Conservation (phyloP, 2,888 invertebrate genomes). For the Drosophila longiperda region DNA sequence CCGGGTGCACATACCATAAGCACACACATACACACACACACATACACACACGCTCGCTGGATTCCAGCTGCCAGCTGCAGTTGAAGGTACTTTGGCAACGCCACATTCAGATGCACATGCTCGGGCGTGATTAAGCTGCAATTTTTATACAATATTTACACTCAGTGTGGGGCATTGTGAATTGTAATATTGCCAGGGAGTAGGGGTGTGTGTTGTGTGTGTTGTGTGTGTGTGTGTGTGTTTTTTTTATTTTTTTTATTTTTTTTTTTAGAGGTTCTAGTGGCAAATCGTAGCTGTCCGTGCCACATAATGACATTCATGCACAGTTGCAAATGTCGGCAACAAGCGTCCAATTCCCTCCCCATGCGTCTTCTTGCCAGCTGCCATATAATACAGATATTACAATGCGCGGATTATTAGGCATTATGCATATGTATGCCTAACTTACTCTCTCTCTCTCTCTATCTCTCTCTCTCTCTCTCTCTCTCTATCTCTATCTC, state of each 20-base stretch:
- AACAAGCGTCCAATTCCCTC: conserved; percentile 34
- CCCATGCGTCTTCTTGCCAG: conserved; percentile 31
- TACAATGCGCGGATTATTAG: conserved; percentile 79
- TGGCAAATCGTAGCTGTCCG: conserved; percentile 30
- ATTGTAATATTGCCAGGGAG: conserved; percentile 2
- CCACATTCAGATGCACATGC: conserved; percentile 55
- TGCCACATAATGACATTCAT: conserved; percentile 72
- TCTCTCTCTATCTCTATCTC: not conserved
- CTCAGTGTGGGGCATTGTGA: conserved; percentile 32
- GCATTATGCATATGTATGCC: conserved; percentile 64
- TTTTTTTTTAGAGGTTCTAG: not conserved
- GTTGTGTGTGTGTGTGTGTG: not conserved
- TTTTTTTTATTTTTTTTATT: too few relatives aligned
- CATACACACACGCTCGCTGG: conserved; percentile 18
- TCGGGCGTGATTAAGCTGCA: conserved; percentile 75
- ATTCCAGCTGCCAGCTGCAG: conserved; percentile 49
- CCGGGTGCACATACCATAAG: conserved; percentile 52
- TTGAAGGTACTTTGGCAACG: conserved; percentile 71
- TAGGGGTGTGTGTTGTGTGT: not conserved
- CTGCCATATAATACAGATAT: conserved; percentile 72
- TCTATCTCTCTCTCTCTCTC: conserved; percentile 2
- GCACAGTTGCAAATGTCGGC: conserved; percentile 61
- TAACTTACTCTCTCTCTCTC: conserved; percentile 4
- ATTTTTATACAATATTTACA: conserved; percentile 76
- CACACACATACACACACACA: conserved; percentile 44